Evolutionary conservation across 1,140 invertebrate genomes (phyloP), one percentile per base, ranked within the genome.

Genomic region (Anoplolepis gracilipes): DNA sequence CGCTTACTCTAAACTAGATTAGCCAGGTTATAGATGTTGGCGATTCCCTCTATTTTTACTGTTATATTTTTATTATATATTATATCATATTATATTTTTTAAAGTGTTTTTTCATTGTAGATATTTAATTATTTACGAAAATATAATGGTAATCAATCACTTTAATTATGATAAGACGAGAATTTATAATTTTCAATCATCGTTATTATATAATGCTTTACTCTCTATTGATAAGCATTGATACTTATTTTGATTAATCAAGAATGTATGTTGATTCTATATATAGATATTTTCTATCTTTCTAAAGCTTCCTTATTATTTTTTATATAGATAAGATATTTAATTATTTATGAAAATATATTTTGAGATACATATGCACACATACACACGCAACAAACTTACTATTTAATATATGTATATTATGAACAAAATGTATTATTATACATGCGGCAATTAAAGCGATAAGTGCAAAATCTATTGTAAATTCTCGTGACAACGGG

Each of bases 401-500:
- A 1, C 2, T 30, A 61, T 36, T 13, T 22, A n/a, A 72, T 22
- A 72, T 57, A 73, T 2, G 25, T 28, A 39, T 39, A 39, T 42
- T 46, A 19, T 13, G 11, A 70, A 33, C 19, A 11, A 72, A 59
- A 81, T 22, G 13, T 6, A 46, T 25, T 22, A 8, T 25, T 0
- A n/a, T 36, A 33, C 30, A 39, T 5, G 1, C 33, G 16, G 11
- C 65, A 28, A 28, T 46, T 72, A 70, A 5, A 25, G 53, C 19
- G 72, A 62, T 39, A 70, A 82, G 82, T 42, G 55, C 49, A 39
- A 65, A 64, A 53, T 64, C 39, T 46, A 70, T 62, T 84, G 19
- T 77, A 84, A 88, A 88, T 86, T 84, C 69, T 57, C 67, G 49
- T 30, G 46, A 67, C 25, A 33, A 78, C 53, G 30, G 2, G 13